A percentile compares a stretch with the other conserved stretches of the same genome.
phyloP scores from a whole-genome alignment of 2,797 vertebrate species.

The Threskiornis aethiopicus region DNA sequence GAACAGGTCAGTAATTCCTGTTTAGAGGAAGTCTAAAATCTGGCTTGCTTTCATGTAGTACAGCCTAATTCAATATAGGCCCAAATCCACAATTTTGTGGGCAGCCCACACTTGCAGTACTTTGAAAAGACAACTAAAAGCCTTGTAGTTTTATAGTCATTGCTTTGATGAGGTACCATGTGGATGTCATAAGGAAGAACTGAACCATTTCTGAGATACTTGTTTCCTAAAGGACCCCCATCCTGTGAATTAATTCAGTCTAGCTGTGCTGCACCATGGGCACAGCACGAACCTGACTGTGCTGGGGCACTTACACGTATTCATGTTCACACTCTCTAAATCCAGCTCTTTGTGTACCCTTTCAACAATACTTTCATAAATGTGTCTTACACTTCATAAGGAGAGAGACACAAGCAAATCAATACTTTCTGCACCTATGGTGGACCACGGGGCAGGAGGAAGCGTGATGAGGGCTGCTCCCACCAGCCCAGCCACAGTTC shows the following conservation, averaged over 20 bases:
- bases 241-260: not conserved
- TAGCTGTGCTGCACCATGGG: rapidly evolving
- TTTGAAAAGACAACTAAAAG: not conserved
- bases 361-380: no score
- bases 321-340: not conserved
- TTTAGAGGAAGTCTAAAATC: not conserved
- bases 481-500: not conserved
- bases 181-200: not conserved
- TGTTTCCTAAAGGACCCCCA: not conserved
- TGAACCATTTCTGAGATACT: not conserved
- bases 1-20: not conserved
- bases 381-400: not conserved
- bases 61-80: not conserved
- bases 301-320: rapidly evolving
- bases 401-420: not conserved
- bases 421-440: not conserved
- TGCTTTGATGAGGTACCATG: not conserved
- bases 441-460: rapidly evolving
- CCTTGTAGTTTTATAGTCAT: not conserved
- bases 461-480: rapidly evolving
- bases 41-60: not conserved
- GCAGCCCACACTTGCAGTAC: not conserved
- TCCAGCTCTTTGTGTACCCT: not conserved
- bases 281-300: rapidly evolving
- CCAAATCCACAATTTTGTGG: not conserved